These are phyloP conservation scores for Chiridota heheva DNA, from an alignment of 35 echinoderm and acorn worm species.

Conservation along the genomic window DNA sequence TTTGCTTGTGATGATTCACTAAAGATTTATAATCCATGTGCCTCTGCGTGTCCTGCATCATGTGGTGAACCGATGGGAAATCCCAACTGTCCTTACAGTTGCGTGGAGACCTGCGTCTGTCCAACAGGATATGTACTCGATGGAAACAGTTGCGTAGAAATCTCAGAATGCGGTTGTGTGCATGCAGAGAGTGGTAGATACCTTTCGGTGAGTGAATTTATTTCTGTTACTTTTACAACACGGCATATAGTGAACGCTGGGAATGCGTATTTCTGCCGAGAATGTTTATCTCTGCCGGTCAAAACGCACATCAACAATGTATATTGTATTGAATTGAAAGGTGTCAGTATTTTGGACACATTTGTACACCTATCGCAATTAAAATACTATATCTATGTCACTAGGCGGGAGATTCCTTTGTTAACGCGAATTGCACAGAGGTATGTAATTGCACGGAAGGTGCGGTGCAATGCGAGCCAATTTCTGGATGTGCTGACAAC, in stretches of 20 bases:
- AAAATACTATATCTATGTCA: no score
- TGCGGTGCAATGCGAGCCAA: not conserved
- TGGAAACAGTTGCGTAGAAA: conserved; percentile 52
- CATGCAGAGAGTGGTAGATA: conserved; percentile 35
- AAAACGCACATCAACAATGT: no score
- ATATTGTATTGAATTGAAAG: no score
- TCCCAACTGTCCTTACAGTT: no score
- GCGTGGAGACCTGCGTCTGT: conserved; percentile 65
- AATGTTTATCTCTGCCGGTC: no score
- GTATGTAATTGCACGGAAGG: conserved; percentile 4
- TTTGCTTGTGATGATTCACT: conserved; percentile 33
- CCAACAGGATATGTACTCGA: conserved; percentile 48
- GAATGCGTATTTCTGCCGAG: no score
- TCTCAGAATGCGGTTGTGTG: conserved; percentile 60
- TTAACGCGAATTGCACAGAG: conserved; percentile 1
- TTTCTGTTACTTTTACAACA: no score
- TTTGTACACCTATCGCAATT: no score
- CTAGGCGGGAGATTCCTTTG: conserved; percentile 3
- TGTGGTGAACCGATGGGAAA: no score
- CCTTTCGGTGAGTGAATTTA: conserved; percentile 37
- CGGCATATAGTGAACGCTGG: no score
- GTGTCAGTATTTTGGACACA: no score
- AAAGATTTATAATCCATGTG: conserved; percentile 59
- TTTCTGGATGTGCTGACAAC: not conserved
- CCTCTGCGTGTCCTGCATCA: conserved; percentile 48